A percentile compares a stretch with the other conserved stretches of the same genome.
Conservation (phyloP, 1,140 invertebrate genomes). For the Berghia stephanieae region DNA sequence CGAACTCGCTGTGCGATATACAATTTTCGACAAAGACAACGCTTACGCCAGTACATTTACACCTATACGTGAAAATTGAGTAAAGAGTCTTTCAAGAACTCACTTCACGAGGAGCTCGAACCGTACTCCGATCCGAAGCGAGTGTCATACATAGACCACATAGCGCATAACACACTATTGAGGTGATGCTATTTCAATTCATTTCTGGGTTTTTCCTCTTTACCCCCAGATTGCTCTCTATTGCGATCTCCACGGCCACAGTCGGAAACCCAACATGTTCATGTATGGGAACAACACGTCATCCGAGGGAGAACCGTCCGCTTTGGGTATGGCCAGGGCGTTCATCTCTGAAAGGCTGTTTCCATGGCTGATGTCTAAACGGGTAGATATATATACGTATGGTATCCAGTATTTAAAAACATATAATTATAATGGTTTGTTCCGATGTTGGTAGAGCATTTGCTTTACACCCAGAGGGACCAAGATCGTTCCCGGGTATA, state of each 20-base stretch:
- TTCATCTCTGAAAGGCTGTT: conserved; percentile 62
- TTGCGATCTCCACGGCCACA: conserved; percentile 67
- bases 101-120: too few relatives aligned
- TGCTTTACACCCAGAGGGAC: too few relatives aligned
- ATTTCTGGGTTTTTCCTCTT: conserved; percentile 3
- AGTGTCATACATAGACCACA: too few relatives aligned
- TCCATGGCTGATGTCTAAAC: conserved; percentile 63
- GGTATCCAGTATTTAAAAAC: background rate
- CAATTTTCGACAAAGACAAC: too few relatives aligned
- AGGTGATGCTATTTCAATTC: too few relatives aligned
- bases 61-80: too few relatives aligned
- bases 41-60: too few relatives aligned
- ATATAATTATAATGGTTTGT: background rate
- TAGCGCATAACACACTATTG: too few relatives aligned
- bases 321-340: conserved; percentile 46
- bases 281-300: conserved; percentile 66
- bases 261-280: conserved; percentile 65
- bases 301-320: conserved; percentile 38
- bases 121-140: too few relatives aligned
- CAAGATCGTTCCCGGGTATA: too few relatives aligned
- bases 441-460: background rate
- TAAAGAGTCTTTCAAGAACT: too few relatives aligned
- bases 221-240: conserved; percentile 65
- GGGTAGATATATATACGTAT: conserved; percentile 44
- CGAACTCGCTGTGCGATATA: too few relatives aligned